Evolutionary conservation across 2,888 invertebrate genomes (phyloP).

Genomic region (Harpagoxenus sublaevis): DNA sequence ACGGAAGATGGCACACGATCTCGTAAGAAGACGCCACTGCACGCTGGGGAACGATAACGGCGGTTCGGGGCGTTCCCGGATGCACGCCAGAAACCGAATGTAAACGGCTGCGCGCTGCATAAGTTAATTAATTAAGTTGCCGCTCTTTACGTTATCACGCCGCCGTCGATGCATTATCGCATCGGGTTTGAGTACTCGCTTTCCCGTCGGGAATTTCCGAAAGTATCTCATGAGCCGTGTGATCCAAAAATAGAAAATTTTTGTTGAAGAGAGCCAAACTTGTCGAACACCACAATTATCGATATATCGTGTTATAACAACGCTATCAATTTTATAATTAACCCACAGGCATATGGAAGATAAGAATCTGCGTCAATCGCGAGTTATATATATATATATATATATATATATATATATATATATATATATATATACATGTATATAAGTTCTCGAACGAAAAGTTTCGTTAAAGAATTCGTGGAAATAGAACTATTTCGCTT

Average conservation of each 20-base stretch:
- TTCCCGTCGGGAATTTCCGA: constrained; percentile 33
- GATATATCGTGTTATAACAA: neutral
- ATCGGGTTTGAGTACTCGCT: constrained; percentile 3
- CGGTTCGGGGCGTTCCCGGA: constrained; percentile 64
- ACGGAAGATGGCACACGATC: constrained; percentile 60
- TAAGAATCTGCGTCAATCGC: neutral
- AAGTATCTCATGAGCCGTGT: neutral
- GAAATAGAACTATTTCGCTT: neutral
- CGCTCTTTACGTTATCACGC: constrained; percentile 49
- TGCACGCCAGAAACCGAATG: constrained; percentile 75
- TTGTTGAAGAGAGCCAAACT: constrained; percentile 2
- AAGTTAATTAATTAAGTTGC: constrained; percentile 81
- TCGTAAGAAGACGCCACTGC: constrained; percentile 77
- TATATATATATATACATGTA: too few species aligned
- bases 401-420: too few species aligned
- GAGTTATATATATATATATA: too few species aligned
- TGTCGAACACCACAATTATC: neutral
- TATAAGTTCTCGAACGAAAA: neutral
- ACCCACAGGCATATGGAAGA: neutral
- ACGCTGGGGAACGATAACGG: constrained; percentile 78
- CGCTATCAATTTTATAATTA: constrained; percentile 16
- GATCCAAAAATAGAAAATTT: constrained; percentile 4
- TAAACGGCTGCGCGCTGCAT: constrained; percentile 76
- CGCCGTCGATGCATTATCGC: constrained; percentile 43
- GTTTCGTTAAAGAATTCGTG: neutral